These are phyloP conservation scores for Ornithoptera alexandrae DNA, from an alignment of 2,888 invertebrate species.

Conservation along the genomic window DNA sequence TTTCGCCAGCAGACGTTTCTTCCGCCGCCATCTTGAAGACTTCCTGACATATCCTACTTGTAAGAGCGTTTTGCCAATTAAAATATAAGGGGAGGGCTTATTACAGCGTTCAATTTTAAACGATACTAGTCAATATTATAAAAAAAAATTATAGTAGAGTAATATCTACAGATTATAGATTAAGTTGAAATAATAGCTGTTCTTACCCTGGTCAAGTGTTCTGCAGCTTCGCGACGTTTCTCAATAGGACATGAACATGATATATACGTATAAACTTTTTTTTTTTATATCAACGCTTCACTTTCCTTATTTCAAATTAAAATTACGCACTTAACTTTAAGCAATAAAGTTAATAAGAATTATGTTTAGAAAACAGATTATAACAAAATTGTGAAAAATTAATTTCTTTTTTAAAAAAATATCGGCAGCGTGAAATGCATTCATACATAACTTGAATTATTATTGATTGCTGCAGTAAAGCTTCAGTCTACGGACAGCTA, in stretches of 20 bases:
- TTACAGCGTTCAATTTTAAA: slow-evolving; percentile 39
- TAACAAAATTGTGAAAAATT: too few species aligned
- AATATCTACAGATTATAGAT: slow-evolving; percentile 3
- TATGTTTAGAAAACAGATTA: too few species aligned
- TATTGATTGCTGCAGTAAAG: too few species aligned
- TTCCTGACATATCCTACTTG: slow-evolving; percentile 58
- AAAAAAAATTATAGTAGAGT: slow-evolving; percentile 13
- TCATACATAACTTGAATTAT: too few species aligned
- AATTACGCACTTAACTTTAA: too few species aligned
- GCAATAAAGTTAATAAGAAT: too few species aligned
- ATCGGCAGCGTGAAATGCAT: too few species aligned
- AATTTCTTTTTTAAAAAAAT: too few species aligned
- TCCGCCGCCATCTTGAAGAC: slow-evolving; percentile 40
- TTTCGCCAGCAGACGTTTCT: background rate
- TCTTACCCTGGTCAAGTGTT: slow-evolving; percentile 7
- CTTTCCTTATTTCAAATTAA: too few species aligned
- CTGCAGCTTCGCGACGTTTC: slow-evolving; percentile 12
- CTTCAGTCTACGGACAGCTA: background rate
- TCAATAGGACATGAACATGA: slow-evolving; percentile 1
- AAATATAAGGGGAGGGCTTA: slow-evolving; percentile 48
- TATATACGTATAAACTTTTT: too few species aligned
- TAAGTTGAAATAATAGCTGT: background rate
- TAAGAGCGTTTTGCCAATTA: slow-evolving; percentile 46
- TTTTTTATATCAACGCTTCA: too few species aligned
- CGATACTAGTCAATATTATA: slow-evolving; percentile 23